Conservation (phyloP, 2,113 vertebrate species). For the Salvator merianae region DNA sequence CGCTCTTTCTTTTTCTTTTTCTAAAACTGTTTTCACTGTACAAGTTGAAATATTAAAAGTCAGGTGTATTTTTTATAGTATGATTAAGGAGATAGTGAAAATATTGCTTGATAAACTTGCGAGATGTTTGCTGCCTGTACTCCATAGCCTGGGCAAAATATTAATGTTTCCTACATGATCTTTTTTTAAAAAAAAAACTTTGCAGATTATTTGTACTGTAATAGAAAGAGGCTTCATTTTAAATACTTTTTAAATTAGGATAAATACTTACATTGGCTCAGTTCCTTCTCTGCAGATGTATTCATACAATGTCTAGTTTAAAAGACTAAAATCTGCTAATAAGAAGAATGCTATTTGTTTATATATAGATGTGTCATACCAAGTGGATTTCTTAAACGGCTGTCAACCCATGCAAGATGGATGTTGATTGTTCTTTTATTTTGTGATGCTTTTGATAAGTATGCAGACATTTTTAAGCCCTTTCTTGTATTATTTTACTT, state of each 20-base stretch:
- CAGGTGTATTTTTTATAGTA: neutral
- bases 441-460: neutral
- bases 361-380: neutral
- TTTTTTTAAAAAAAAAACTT: neutral
- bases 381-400: neutral
- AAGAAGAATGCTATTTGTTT: neutral
- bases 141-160: neutral
- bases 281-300: neutral
- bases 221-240: neutral
- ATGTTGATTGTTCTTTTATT: neutral
- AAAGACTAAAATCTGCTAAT: neutral
- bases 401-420: neutral
- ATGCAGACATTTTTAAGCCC: neutral
- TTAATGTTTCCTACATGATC: neutral
- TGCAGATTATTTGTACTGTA: neutral
- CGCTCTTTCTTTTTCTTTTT: neutral
- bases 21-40: neutral
- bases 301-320: neutral
- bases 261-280: constrained; percentile 13
- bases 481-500: neutral
- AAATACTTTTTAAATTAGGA: constrained; percentile 1
- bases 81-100: neutral
- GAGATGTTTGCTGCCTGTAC: neutral
- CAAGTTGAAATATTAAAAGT: neutral
- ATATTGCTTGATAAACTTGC: neutral